Evolutionary conservation across 2,888 invertebrate genomes (phyloP).

Genomic region (Plagodis dolabraria): DNA sequence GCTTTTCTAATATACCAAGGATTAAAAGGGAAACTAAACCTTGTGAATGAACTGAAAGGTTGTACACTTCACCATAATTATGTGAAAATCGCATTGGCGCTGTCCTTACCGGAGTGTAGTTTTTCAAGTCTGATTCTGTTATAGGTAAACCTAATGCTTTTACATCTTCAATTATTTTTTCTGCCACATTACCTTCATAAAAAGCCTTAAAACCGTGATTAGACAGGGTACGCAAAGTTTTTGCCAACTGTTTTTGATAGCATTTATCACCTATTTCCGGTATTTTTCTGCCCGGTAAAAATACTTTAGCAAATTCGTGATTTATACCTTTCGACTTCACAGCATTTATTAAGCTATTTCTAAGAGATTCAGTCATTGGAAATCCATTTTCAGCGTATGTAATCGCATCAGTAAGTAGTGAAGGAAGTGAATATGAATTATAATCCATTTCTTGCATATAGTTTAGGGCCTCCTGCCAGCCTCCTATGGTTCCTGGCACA

Average conservation of each 20-base stretch:
- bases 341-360: conserved; percentile 30
- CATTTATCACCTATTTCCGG: conserved; percentile 61
- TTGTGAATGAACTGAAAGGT: conserved; percentile 74
- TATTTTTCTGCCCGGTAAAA: conserved; percentile 54
- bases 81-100: conserved; percentile 62
- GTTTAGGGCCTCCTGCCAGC: conserved; percentile 75
- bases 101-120: conserved; percentile 62
- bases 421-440: conserved; percentile 53
- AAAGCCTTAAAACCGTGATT: conserved; percentile 68
- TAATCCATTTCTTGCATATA: conserved; percentile 71
- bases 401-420: conserved; percentile 68
- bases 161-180: conserved; percentile 66
- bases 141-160: conserved; percentile 64
- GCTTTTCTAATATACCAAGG: conserved; percentile 67
- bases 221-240: conserved; percentile 59
- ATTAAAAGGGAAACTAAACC: conserved; percentile 68
- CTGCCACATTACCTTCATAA: conserved; percentile 67
- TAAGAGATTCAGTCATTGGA: conserved; percentile 57
- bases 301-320: conserved; percentile 53
- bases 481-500: conserved; percentile 72
- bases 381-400: conserved; percentile 71
- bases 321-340: conserved; percentile 18
- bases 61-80: conserved; percentile 64
- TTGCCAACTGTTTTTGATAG: conserved; percentile 64
- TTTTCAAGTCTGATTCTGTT: conserved; percentile 64